Conservation (phyloP, 2,113 vertebrate genomes). For the Gopherus flavomarginatus region DNA sequence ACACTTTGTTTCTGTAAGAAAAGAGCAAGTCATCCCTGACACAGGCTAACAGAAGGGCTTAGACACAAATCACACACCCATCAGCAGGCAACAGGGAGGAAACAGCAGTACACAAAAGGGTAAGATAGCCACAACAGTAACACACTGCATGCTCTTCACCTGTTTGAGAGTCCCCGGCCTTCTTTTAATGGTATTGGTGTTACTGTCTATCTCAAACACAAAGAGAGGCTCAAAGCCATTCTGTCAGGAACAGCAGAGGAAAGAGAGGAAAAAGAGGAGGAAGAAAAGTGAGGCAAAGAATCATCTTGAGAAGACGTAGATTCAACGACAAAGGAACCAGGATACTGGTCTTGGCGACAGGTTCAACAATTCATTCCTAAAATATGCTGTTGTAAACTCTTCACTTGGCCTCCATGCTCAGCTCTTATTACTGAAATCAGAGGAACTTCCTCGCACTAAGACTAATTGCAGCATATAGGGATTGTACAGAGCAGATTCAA, state of each 20-base stretch:
- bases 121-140: conserved; percentile 41
- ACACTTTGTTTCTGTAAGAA: not conserved
- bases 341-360: not conserved
- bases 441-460: not conserved
- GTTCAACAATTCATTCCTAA: not conserved
- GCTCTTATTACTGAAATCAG: not conserved
- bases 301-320: not conserved
- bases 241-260: conserved; percentile 63
- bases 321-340: conserved; percentile 6
- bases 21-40: not conserved
- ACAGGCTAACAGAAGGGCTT: not conserved
- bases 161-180: conserved; percentile 81
- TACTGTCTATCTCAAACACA: conserved; percentile 85
- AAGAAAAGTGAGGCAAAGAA: conserved; percentile 41
- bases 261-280: conserved; percentile 56
- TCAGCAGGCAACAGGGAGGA: not conserved
- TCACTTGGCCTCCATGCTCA: not conserved
- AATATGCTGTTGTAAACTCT: not conserved
- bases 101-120: not conserved
- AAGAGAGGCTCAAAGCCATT: conserved; percentile 82
- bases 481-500: conserved; percentile 23
- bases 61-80: rapidly evolving
- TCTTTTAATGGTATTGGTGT: conserved; percentile 86
- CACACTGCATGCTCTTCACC: conserved; percentile 75
- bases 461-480: not conserved